Evolutionary conservation across 2,113 vertebrate species (phyloP).

Genomic region (Scopus umbretta): DNA sequence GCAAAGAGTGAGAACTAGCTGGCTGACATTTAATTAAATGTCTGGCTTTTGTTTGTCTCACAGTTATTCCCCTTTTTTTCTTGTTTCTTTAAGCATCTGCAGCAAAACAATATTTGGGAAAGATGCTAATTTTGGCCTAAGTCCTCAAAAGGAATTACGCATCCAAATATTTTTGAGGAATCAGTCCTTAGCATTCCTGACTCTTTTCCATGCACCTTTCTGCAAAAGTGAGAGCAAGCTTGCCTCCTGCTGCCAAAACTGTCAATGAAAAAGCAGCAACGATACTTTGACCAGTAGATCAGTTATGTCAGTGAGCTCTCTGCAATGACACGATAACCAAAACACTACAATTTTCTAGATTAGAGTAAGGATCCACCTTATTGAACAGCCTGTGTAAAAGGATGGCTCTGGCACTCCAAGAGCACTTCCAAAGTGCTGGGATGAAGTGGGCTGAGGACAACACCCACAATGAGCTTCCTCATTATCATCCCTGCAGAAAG

Average conservation of each 20-base stretch:
- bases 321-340: background rate
- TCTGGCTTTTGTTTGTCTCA: background rate
- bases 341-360: background rate
- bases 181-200: background rate
- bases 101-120: background rate
- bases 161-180: background rate
- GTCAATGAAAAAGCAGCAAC: background rate
- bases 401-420: background rate
- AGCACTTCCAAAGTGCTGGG: background rate
- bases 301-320: background rate
- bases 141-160: background rate
- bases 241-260: background rate
- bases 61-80: background rate
- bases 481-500: background rate
- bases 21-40: background rate
- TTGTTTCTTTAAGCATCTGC: background rate
- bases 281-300: background rate
- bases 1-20: background rate
- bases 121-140: background rate
- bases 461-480: background rate
- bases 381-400: background rate
- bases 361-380: background rate
- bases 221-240: background rate
- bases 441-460: background rate
- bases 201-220: background rate